phyloP scores from a whole-genome alignment of 2,113 vertebrate species.

The Macrotis lagotis region DNA sequence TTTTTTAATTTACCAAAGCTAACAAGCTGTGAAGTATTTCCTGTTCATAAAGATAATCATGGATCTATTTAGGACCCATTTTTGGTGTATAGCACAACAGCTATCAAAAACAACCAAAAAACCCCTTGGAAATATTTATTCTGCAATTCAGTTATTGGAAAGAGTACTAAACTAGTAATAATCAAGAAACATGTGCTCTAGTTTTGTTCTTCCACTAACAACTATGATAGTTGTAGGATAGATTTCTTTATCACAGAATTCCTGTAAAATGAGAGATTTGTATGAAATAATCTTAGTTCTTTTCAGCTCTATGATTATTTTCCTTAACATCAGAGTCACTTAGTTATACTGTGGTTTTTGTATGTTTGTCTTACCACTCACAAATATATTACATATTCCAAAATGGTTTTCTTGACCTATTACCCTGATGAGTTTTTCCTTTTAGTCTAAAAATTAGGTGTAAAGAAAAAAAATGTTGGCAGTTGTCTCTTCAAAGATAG shows the following conservation, averaged over 20 bases:
- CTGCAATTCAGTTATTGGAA: slow-evolving; percentile 21
- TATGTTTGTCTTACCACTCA: neutral
- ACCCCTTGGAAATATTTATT: neutral
- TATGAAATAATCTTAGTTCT: neutral
- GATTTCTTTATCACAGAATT: neutral
- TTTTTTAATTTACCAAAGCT: neutral
- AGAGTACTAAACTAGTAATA: neutral
- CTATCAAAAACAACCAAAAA: neutral
- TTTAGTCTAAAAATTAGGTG: neutral
- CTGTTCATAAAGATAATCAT: neutral
- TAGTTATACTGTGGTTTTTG: neutral
- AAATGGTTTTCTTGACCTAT: neutral
- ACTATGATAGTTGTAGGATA: neutral
- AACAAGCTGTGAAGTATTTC: neutral
- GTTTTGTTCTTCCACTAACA: neutral
- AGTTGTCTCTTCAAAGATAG: neutral
- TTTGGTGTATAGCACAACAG: neutral
- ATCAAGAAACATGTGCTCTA: neutral
- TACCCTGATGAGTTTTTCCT: neutral
- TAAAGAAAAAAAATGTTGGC: neutral
- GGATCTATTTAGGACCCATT: neutral
- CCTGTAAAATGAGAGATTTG: neutral
- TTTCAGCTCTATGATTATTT: slow-evolving; percentile 6
- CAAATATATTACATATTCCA: neutral
- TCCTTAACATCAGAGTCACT: neutral